A percentile compares a stretch with the other conserved stretches of the same genome.
These are phyloP conservation scores for Macroglossus sobrinus DNA, from an alignment of 2,113 vertebrate species.

Conservation along the genomic window DNA sequence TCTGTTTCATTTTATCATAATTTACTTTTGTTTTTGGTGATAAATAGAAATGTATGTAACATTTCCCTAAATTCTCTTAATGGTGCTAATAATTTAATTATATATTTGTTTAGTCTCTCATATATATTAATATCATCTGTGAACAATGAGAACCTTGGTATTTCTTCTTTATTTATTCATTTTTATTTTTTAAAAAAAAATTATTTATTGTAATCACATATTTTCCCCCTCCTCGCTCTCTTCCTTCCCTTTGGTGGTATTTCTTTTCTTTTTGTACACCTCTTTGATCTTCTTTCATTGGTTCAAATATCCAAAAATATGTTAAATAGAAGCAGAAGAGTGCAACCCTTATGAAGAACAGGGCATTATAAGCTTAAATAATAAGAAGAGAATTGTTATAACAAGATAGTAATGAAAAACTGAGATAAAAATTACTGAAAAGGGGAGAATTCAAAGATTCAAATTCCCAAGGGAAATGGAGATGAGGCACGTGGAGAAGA, in stretches of 20 bases:
- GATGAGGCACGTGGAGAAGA: too few relatives aligned
- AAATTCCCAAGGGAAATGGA: too few relatives aligned
- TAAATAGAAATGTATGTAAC: not conserved
- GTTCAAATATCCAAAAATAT: not conserved
- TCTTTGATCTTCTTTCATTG: not conserved
- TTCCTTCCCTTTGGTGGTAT: too few relatives aligned
- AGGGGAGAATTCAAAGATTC: too few relatives aligned
- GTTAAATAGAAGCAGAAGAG: not conserved
- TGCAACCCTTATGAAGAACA: too few relatives aligned
- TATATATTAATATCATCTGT: not conserved
- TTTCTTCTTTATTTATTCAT: not conserved
- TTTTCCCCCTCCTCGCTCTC: too few relatives aligned
- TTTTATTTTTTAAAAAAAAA: too few relatives aligned
- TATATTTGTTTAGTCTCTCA: not conserved
- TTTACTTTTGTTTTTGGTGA: not conserved
- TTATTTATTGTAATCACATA: too few relatives aligned
- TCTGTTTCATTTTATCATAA: not conserved
- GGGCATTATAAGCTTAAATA: not conserved
- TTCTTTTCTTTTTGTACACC: not conserved
- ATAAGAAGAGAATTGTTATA: not conserved
- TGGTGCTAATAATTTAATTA: not conserved
- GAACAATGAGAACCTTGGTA: not conserved
- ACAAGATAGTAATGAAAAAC: too few relatives aligned
- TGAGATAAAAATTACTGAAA: too few relatives aligned
- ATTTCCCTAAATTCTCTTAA: not conserved